phyloP scores from a whole-genome alignment of 2,888 invertebrate species.

The Drosophila greeni region DNA sequence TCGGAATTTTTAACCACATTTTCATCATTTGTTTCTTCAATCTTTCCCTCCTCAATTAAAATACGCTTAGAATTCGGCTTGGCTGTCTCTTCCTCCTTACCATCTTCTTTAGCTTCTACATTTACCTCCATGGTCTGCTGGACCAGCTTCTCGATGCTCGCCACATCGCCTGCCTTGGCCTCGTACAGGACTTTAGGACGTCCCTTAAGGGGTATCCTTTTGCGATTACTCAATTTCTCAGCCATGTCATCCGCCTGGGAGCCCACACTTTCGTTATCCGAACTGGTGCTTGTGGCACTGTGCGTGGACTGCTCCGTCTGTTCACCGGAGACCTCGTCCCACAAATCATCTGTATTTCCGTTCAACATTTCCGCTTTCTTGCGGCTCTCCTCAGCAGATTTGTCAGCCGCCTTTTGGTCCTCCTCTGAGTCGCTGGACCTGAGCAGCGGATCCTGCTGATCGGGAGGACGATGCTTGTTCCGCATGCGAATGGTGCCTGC shows the following conservation, averaged over 20 bases:
- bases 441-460: conserved; percentile 62
- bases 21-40: conserved; percentile 24
- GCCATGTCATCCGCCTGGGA: conserved; percentile 41
- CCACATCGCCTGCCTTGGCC: conserved; percentile 12
- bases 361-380: conserved; percentile 58
- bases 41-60: conserved; percentile 25
- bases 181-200: conserved; percentile 50
- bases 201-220: conserved; percentile 35
- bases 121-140: neutral
- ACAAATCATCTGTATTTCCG: conserved; percentile 45
- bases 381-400: conserved; percentile 35
- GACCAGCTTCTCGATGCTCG: neutral
- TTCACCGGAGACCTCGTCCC: conserved; percentile 56
- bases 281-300: conserved; percentile 45
- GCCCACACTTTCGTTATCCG: conserved; percentile 40
- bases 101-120: neutral
- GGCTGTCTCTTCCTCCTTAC: neutral
- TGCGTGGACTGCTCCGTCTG: conserved; percentile 35
- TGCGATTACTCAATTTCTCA: conserved; percentile 38
- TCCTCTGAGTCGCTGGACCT: conserved; percentile 75
- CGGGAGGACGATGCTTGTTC: conserved; percentile 64
- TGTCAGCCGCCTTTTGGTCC: conserved; percentile 50
- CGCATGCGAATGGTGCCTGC: conserved; percentile 75
- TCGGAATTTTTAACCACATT: neutral
- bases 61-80: conserved; percentile 20